Percentiles rank a stretch among this genome's conserved stretches.
Evolutionary conservation across 2,797 vertebrate genomes (phyloP).

Genomic region (Cichlasoma orientale): DNA sequence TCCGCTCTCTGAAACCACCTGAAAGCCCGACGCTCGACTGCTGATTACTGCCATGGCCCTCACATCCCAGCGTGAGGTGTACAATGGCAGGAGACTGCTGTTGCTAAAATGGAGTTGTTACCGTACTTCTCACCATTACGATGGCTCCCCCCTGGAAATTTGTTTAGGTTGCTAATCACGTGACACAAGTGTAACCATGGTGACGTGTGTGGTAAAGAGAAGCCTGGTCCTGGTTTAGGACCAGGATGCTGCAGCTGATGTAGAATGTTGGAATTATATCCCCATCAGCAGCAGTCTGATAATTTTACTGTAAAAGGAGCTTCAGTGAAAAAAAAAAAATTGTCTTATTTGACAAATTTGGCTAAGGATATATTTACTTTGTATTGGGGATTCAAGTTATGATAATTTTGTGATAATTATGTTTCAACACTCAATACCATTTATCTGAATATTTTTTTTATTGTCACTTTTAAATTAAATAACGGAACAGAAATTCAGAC

Average conservation of each 20-base stretch:
- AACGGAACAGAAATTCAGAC: conserved; percentile 49
- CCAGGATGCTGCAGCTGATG: neutral
- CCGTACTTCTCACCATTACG: neutral
- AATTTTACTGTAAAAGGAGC: neutral
- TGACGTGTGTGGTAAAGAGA: neutral
- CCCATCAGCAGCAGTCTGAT: neutral
- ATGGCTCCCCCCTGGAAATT: conserved; percentile 7
- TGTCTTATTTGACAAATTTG: too few relatives aligned
- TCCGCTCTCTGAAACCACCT: neutral
- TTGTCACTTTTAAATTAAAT: conserved; percentile 75
- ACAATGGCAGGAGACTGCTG: neutral
- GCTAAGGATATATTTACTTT: neutral
- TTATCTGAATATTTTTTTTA: conserved; percentile 62
- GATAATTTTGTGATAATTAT: neutral
- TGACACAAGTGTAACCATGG: conserved; percentile 65
- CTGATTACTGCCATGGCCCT: neutral
- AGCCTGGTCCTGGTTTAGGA: neutral
- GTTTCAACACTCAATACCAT: neutral
- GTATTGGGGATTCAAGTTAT: neutral
- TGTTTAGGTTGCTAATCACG: conserved; percentile 73
- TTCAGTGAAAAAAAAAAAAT: neutral
- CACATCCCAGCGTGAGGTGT: neutral
- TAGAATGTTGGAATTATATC: neutral
- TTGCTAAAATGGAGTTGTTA: neutral
- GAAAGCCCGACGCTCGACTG: neutral